Percentiles rank a stretch among this genome's conserved stretches.
These are phyloP conservation scores for Galeopsomyia nigrocyanea DNA, from an alignment of 2,888 invertebrate genomes.

Conservation along the genomic window DNA sequence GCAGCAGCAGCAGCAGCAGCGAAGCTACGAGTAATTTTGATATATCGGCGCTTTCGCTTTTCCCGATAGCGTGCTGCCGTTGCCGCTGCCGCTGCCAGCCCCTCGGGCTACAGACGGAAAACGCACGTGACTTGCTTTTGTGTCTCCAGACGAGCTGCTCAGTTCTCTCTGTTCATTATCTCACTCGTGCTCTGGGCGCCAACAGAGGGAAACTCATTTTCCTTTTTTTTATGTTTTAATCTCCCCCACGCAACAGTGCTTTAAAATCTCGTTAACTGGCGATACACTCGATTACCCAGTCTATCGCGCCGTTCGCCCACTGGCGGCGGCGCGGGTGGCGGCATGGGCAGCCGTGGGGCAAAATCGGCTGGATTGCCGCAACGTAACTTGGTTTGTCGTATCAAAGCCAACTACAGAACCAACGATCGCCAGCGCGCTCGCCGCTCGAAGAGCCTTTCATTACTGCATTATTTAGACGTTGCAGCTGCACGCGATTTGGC, in stretches of 20 bases:
- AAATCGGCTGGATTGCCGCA: too few species aligned
- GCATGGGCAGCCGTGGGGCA: too few species aligned
- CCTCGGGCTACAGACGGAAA: constrained; percentile 26
- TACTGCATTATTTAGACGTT: constrained; percentile 11
- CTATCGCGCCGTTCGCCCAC: neutral
- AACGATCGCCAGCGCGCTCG: too few species aligned
- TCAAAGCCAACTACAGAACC: too few species aligned
- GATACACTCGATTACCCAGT: constrained; percentile 32
- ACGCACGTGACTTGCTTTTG: constrained; percentile 34
- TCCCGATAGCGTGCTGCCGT: constrained; percentile 54
- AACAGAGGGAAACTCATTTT: too few species aligned
- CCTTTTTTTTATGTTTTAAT: too few species aligned
- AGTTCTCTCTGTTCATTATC: neutral
- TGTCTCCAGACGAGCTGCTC: constrained; percentile 21
- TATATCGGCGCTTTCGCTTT: constrained; percentile 55
- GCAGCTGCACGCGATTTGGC: constrained; percentile 33
- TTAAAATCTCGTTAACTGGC: constrained; percentile 43
- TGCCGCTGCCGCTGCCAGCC: constrained; percentile 45
- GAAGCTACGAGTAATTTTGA: constrained; percentile 60
- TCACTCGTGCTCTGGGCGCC: neutral
- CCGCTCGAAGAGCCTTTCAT: neutral
- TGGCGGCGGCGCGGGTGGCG: neutral
- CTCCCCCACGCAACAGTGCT: constrained; percentile 4
- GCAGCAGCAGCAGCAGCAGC: neutral
- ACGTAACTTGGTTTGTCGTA: too few species aligned